A percentile compares a stretch with the other conserved stretches of the same genome.
phyloP scores from a whole-genome alignment of 37 sponge, comb jelly and placozoan species.

The Mnemiopsis leidyi region DNA sequence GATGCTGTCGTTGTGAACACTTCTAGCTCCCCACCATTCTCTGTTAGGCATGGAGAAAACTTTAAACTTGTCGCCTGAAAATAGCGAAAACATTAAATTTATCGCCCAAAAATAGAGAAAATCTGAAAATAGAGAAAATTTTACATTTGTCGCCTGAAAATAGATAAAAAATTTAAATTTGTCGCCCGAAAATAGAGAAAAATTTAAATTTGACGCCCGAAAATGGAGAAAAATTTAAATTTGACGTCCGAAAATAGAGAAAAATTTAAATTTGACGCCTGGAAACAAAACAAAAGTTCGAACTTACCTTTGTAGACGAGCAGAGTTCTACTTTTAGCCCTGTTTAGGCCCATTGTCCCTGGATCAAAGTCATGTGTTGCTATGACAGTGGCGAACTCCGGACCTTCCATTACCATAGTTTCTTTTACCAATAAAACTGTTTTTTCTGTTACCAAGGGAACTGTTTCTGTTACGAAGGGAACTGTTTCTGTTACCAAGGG shows the following conservation, averaged over 20 bases:
- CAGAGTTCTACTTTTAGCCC: not conserved
- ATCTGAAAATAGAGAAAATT: not conserved
- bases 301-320: conserved; percentile 12
- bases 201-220: not conserved
- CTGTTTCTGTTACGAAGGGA: too few relatives aligned
- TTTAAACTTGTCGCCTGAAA: conserved; percentile 7
- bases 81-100: not conserved
- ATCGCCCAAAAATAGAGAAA: not conserved
- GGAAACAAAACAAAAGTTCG: not conserved
- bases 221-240: not conserved
- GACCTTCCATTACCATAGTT: not conserved
- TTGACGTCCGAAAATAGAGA: too few relatives aligned
- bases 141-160: too few relatives aligned
- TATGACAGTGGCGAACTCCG: conserved; percentile 19
- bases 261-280: not conserved
- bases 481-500: too few relatives aligned
- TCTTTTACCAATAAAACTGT: not conserved
- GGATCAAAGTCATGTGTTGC: conserved; percentile 34
- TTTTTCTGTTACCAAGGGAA: too few relatives aligned
- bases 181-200: not conserved
- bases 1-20: not conserved
- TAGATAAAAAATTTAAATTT: not conserved
- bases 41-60: not conserved
- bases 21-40: conserved; percentile 4
- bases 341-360: not conserved